These are phyloP conservation scores for Platygyra sinensis DNA, from an alignment of 64 coral and sea anemone genomes.

Conservation along the genomic window DNA sequence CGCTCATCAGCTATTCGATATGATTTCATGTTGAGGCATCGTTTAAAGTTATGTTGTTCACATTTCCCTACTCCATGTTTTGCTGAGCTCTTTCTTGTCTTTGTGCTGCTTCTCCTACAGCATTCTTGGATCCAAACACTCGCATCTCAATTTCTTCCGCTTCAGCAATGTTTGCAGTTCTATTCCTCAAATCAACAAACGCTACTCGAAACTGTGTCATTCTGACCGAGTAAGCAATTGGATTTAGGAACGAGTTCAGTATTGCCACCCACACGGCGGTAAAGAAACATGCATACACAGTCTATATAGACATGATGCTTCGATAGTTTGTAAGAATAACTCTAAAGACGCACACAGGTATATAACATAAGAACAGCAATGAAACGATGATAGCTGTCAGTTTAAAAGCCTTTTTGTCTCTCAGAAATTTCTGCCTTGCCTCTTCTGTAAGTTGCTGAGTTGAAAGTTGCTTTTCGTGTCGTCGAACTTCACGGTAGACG, in stretches of 20 bases:
- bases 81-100: not conserved
- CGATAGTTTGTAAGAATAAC: not conserved
- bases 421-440: not conserved
- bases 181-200: not conserved
- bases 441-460: not conserved
- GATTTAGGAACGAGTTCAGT: conserved; percentile 20
- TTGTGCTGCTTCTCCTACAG: not conserved
- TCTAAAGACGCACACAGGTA: not conserved
- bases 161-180: not conserved
- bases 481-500: not conserved
- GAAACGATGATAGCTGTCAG: not conserved
- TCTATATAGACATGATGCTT: not conserved
- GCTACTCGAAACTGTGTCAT: conserved; percentile 3
- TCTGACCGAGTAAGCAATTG: conserved; percentile 9
- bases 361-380: not conserved
- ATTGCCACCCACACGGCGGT: not conserved
- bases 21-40: not conserved
- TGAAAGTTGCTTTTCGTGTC: not conserved
- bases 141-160: not conserved
- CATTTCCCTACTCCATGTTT: not conserved
- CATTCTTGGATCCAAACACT: not conserved
- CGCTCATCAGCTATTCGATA: not conserved
- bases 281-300: not conserved
- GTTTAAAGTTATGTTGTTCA: not conserved
- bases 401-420: conserved; percentile 5